Base-by-base conservation (phyloP, 2,888 invertebrate species). In the Spicauda simplicius region DNA sequence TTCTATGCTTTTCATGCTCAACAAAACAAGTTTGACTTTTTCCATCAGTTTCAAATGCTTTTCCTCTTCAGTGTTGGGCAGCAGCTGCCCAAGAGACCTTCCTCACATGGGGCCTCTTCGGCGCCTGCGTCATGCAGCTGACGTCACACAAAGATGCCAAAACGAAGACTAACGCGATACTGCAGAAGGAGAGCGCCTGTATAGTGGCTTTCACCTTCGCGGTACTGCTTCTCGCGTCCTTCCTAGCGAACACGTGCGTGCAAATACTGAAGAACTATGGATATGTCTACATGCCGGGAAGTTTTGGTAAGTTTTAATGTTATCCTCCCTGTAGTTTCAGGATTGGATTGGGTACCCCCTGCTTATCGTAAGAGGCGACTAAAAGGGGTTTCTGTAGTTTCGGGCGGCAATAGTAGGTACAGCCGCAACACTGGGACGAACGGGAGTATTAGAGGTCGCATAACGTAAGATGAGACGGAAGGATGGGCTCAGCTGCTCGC, bases 21-120 rank as follows among this genome's bases (percentile, higher is more conserved):
- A 2, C 25, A 25, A 25, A 25, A 25, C 25, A 25, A 25, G 25
- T 25, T 25, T 25, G 3, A 25, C 25, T 25, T 25, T 5, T 25
- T 2, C 5, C 25, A 4, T 25, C 2, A 25, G 25, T 25, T 25
- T 25, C 25, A 25, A 25, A 25, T 25, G 25, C 1, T 37, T 33
- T 52, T 48, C n/a, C 69, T 66, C 72, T 48, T 1, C 88, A 97
- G 95, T 96, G 97, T 74, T 98, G 98, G 98, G 94, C 97, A 30
- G 97, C 98, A 0, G 98, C 98, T 0, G 96, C 97, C 18, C 96
- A 97, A 81, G 98, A 98, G 87, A 96, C 96, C 0, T 98, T 98
- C 82, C 94, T 98, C 62, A 97, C 97, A 0, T 97, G 98, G 98
- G 97, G 97, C 1, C 86, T 98, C 10, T 91, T 98, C 25, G 97